These are phyloP conservation scores for Aporophyla lueneburgensis DNA, from an alignment of 2,888 invertebrate genomes.

Conservation along the genomic window DNA sequence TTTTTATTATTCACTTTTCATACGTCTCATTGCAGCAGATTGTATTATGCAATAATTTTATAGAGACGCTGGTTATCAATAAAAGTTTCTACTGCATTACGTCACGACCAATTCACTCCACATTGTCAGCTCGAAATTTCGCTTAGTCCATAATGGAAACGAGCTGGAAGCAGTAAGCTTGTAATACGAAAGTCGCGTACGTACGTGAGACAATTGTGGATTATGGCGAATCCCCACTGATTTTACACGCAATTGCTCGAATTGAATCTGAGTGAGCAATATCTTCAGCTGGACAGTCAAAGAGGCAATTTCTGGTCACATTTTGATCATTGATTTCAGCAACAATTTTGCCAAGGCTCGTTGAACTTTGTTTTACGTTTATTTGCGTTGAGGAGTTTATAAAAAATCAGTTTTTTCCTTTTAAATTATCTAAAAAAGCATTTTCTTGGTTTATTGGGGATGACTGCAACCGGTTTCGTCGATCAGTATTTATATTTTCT, in stretches of 20 bases:
- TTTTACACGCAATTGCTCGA: conserved; percentile 62
- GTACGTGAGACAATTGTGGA: conserved; percentile 59
- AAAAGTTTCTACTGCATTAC: neutral
- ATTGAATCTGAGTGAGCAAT: conserved; percentile 62
- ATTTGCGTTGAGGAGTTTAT: neutral
- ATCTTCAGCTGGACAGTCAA: conserved; percentile 50
- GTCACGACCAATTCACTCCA: conserved; percentile 29
- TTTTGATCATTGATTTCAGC: conserved; percentile 27
- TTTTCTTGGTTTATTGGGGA: neutral
- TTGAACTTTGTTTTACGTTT: neutral
- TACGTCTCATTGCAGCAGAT: neutral
- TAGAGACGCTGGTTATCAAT: neutral
- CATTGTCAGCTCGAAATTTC: conserved; percentile 44
- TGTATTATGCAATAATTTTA: neutral
- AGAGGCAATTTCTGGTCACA: conserved; percentile 42
- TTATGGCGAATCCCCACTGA: conserved; percentile 44
- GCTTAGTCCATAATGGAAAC: conserved; percentile 54
- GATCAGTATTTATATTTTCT: neutral
- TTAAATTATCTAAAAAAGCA: neutral
- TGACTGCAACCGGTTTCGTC: neutral
- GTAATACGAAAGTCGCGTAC: conserved; percentile 51
- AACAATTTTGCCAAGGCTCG: neutral
- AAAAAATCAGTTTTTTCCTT: neutral
- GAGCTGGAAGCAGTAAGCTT: conserved; percentile 59
- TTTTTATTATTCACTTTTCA: neutral